Conservation (phyloP, 2,113 vertebrate genomes). For the Sus scrofa region DNA sequence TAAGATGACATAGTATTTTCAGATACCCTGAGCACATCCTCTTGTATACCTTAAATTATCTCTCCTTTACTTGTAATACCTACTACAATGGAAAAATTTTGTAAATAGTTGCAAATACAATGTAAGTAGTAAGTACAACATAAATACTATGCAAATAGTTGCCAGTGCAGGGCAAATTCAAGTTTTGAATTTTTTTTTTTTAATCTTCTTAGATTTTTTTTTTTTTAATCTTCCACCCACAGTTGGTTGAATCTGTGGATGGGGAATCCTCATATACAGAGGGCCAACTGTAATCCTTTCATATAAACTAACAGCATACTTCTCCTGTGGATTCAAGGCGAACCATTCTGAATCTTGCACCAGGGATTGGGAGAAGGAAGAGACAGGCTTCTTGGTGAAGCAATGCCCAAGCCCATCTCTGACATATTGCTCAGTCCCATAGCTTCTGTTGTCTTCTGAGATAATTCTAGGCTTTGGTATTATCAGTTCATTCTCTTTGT, state of each 20-base stretch:
- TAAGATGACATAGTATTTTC: not conserved
- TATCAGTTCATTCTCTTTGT: constrained; percentile 41
- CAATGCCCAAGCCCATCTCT: not conserved
- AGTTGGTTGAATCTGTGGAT: not conserved
- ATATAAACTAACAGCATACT: constrained; percentile 60
- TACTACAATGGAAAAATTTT: not conserved
- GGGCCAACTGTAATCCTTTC: not conserved
- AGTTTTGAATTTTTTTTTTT: not conserved
- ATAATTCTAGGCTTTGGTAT: not conserved
- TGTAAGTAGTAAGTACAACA: not conserved
- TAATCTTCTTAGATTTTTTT: not conserved
- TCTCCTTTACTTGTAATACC: not conserved
- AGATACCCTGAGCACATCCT: not conserved
- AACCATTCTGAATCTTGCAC: constrained; percentile 68
- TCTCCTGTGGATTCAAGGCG: constrained; percentile 56
- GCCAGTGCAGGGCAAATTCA: not conserved
- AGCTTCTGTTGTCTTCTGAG: not conserved
- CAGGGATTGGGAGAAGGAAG: not conserved
- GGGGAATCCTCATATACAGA: not conserved
- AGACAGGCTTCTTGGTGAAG: not conserved
- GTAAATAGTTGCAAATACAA: too few species aligned
- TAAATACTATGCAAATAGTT: not conserved
- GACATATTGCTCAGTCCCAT: not conserved
- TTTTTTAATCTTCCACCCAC: not conserved
- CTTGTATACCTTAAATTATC: not conserved